Base-by-base conservation (phyloP, 2,888 invertebrate species). In the Phoronis australis region DNA sequence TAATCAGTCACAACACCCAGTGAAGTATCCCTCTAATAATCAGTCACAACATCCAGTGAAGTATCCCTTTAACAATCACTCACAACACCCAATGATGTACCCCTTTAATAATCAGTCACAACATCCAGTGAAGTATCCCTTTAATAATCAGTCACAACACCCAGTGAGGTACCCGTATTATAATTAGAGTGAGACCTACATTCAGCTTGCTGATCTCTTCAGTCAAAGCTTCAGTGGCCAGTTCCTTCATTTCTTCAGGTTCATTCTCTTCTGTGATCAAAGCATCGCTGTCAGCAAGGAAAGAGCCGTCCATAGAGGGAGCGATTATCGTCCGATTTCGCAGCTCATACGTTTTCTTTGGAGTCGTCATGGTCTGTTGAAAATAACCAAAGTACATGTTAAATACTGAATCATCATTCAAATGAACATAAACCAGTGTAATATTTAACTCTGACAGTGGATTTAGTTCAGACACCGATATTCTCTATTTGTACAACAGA, bases 311-410 rank as follows among this genome's bases (percentile, higher is more conserved):
- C 20, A 56, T 47, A 23, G 41, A 43, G 12, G 54, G 49, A 15
- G 51, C 42, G 23, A 59, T 41, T 12, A 66, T 54, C 2, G 53
- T 53, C n/a, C 64, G 55, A 37, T 52, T 65, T 1, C 68, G 53
- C n/a, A 65, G 45, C 12, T 55, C 48, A 45, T 64, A 65, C 4
- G 60, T 58, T 50, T 65, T 63, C 45, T 62, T 68, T 1, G 67
- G 69, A 1, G 70, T 69, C 23, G 69, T 68, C 27, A 71, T 69
- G 1, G 61, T 64, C 71, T 71, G 57, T 4, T 47, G 9, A 15
- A 9, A 41, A 15, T 15, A 41, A 12, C 12, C n/a, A 20, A 12
- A n/a, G 20, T 12, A 39, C 15, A 1, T 20, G 9, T 15, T 1
- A 18, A 27, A 12, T 20, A 12, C 12, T 20, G 24, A 9, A 42